Evolutionary conservation across 2,113 vertebrate species (phyloP).

Genomic region (Sardina pilchardus): DNA sequence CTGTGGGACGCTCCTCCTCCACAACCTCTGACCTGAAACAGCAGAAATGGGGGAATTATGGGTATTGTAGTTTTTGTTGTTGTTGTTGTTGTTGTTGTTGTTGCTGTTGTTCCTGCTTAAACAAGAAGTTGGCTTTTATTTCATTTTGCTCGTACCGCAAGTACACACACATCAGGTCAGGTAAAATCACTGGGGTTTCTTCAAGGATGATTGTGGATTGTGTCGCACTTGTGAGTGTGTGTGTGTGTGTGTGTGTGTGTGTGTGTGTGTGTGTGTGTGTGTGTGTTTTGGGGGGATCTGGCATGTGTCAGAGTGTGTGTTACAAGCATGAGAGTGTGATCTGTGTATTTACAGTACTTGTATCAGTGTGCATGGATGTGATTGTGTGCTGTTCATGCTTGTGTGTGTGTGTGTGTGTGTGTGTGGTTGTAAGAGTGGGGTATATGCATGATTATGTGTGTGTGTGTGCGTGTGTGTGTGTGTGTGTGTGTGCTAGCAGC

Average conservation of each 20-base stretch:
- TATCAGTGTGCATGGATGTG: neutral
- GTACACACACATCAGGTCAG: neutral
- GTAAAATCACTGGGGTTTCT: neutral
- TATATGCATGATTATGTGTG: slow-evolving; percentile 9
- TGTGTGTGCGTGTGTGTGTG: slow-evolving; percentile 1
- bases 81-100: neutral
- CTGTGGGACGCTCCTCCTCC: slow-evolving; percentile 77
- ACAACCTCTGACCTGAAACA: slow-evolving; percentile 80
- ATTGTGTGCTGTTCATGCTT: neutral
- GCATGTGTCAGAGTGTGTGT: neutral
- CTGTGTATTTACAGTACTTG: neutral
- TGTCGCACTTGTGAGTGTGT: neutral
- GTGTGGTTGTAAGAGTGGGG: slow-evolving; percentile 43
- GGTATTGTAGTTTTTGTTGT: neutral
- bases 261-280: slow-evolving; percentile 1
- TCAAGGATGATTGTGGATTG: neutral
- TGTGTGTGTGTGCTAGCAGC: slow-evolving; percentile 31
- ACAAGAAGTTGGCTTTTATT: neutral
- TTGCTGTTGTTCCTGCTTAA: neutral
- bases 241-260: neutral
- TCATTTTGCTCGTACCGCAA: neutral
- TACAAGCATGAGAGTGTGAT: neutral
- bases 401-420: slow-evolving; percentile 28
- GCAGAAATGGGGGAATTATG: slow-evolving; percentile 19
- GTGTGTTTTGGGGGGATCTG: neutral